Base-by-base conservation (phyloP, 1,140 invertebrate genomes). In the Orchestia grillus region DNA sequence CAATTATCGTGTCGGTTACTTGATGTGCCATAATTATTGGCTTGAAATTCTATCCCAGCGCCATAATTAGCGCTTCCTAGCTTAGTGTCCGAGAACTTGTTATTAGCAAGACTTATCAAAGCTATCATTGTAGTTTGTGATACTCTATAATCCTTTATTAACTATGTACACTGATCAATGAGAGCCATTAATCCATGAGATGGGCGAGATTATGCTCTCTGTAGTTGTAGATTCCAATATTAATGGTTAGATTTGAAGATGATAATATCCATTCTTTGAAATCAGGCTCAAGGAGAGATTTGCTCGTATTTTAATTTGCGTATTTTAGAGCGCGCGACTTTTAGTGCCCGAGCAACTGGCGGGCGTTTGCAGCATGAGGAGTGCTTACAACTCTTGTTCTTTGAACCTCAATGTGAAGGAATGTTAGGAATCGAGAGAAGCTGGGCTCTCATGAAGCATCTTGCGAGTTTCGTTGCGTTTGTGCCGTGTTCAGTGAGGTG, bases 41-140 rank as follows among this genome's bases (percentile, higher is more conserved):
- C 36, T 45, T 45, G 92, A 94, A 94, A 94, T 94, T 94, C 40
- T 94, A 44, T 45, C 43, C 92, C 36, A 45, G 92, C 44, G 92
- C 92, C 92, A 94, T 94, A 94, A 94, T 94, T 94, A 94, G 92
- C 92, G 40, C 92, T 94, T 47, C 43, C 92, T 94, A 94, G 43
- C 44, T 45, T 44, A 94, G 44, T 45, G 92, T 94, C 92, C 16
- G 92, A 94, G 43, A 45, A 47, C 43, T 45, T 45, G 44, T 44
- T 45, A 94, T 94, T 94, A 94, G 43, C 44, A 94, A 40, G 92
- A 94, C 43, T 45, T 94, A 94, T 45, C 44, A 94, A 45, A 40
- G 43, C 43, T 45, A 45, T 94, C 43, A 45, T 40, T 45, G 92
- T 94, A 45, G 92, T 94, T 94, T 94, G 92, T 94, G 92, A 94